Evolutionary conservation across 2,888 invertebrate species (phyloP), one percentile per base, ranked within the genome.

Genomic region (Choristoneura rosaceana): DNA sequence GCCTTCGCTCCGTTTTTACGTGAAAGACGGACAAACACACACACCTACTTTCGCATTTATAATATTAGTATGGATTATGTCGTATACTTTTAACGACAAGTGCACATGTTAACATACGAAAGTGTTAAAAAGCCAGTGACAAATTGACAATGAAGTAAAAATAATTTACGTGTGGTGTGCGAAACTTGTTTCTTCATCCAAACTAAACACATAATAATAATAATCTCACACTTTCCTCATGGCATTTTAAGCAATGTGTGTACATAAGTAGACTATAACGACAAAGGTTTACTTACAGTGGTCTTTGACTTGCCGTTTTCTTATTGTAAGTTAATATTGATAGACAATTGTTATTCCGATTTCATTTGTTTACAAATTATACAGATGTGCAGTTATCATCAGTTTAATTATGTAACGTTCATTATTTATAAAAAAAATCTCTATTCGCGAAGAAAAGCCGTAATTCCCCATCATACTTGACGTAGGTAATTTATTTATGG

Each of bases 121-220:
- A 63, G 45, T 63, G 45, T 45, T 25, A 9, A 63, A 43, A 61
- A 38, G 33, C 14, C n/a, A 63, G 45, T 45, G 59, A 38, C 34
- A 33, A 61, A 63, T 25, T 45, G 59, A 38, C 34, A 33, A 61
- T 12, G 12, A 0, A 61, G 9, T 61, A 43, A 63, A 47, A 55
- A 55, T 17, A 25, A 25, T 25, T 25, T 1, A 47, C 33, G 14
- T 63, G 25, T 47, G 47, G 25, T 14, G 45, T 33, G 45, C 3
- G 33, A 63, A 43, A 43, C 17, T 61, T 10, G 4, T 43, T 61
- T 43, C 41, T 15, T 43, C 17, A 17, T 25, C 12, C 12, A 41
- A 43, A 55, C 10, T 55, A 10, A 55, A 55, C 38, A 59, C 33
- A 34, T 15, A 15, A 14, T 4, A 50, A 15, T 4, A 38, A 7